Conservation (phyloP, 2,113 vertebrate genomes). For the Leucopternis melanops region DNA sequence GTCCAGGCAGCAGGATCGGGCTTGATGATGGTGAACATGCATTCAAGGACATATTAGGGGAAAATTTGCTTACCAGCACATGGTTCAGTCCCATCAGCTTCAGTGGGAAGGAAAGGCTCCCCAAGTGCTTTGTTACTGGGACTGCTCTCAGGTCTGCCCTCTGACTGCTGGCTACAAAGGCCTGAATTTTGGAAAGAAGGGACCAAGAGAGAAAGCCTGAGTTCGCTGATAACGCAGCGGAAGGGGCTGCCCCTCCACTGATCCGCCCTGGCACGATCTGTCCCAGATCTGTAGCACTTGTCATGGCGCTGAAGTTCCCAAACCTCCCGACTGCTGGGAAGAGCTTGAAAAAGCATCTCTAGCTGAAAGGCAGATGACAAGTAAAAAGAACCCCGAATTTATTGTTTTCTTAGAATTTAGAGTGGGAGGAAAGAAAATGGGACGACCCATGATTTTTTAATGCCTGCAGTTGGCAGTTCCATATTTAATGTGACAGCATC, state of each 20-base stretch:
- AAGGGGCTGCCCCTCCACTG: rapidly evolving
- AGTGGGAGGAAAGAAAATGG: slow-evolving; percentile 58
- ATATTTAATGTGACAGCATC: slow-evolving; percentile 43
- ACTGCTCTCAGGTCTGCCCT: not conserved
- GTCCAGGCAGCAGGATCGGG: not conserved
- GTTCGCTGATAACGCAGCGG: rapidly evolving
- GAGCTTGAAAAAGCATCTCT: not conserved
- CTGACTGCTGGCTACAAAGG: too few species aligned
- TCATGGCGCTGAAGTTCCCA: not conserved
- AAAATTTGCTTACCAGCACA: not conserved
- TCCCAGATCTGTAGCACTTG: not conserved
- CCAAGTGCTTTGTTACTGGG: not conserved
- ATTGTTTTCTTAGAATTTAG: slow-evolving; percentile 30
- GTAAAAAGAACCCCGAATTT: not conserved
- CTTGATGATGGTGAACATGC: not conserved
- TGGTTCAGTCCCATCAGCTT: not conserved
- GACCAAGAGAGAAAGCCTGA: rapidly evolving
- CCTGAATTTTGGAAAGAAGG: not conserved
- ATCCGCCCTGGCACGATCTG: rapidly evolving
- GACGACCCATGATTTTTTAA: slow-evolving; percentile 59
- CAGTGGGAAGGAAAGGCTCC: not conserved
- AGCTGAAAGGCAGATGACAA: slow-evolving; percentile 11
- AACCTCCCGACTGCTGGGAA: not conserved
- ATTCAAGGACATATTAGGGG: not conserved
- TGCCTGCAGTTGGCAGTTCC: slow-evolving; percentile 35